Base-by-base conservation (phyloP, 2,113 vertebrate species). In the Alexandromys fortis region DNA sequence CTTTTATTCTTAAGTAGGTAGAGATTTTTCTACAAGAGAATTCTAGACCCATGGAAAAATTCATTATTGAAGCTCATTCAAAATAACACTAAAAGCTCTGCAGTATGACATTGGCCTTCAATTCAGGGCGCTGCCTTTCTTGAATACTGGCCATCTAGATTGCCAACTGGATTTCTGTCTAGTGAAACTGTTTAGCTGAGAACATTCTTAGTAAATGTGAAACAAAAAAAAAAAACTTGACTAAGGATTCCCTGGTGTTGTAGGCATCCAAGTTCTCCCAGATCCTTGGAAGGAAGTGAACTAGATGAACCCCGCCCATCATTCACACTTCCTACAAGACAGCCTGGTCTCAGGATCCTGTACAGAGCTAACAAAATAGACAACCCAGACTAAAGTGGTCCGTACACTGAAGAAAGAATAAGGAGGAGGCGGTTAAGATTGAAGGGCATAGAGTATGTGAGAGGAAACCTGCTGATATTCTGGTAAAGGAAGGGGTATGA, bases 151-250 rank as follows among this genome's bases (percentile, higher is more conserved):
- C 3, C 3, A 38, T 94, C 68, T 85, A 52, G 49, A 92, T 35
- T 77, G 49, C 86, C 77, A 49, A 65, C 22, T 12, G 75, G 61
- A 86, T 90, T 95, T 92, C 45, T n/a, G 92, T 45, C 8, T 67
- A n/a, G 72, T 73, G 49, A 88, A 94, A 94, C 65, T 86, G 13
- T 47, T 94, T 28, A 75, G 12, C 33, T 94, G 70, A 92, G 82
- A 92, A 47, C 6, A 78, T 86, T 91, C 88, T 92, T 21, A 89
- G 22, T 91, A 86, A 90, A 89, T 52, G 1, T 67, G 89, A 96
- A 94, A 90, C 83, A 83, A 94, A 58, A 21, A 83, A 94, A 58
- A 21, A 75, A 86, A 93, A 92, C 21, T 4, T 75, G 42, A 30
- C 13, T 73, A 49, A 96, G 49, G 22, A 93, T 76, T 72, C 72